Base-by-base conservation (phyloP, 2,797 vertebrate species). In the Cossypha polioptera region DNA sequence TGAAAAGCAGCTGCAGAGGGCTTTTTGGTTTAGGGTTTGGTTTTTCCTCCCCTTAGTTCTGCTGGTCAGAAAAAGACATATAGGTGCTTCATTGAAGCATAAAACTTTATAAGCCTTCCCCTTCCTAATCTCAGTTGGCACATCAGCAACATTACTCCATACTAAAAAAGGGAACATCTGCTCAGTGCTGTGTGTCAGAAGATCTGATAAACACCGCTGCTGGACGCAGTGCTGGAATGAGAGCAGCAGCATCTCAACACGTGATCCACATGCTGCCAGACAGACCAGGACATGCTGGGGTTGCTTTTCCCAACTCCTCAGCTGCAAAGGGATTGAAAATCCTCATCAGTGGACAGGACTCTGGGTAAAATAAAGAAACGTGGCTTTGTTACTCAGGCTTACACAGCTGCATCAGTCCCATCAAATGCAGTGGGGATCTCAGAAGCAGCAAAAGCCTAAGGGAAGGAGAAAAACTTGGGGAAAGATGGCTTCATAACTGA, bases 91-190 rank as follows among this genome's bases (percentile, higher is more conserved):
- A 87, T 36, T 73, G 7, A 2, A 79, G 80, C 36, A 47, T 2
- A 18, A 88, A 88, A 59, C 29, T 69, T 66, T 11, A 16, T 16
- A 73, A 90, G 40, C 24, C 18, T 40, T 61, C 33, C 33, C 51
- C 38, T 73, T 71, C 48, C 55, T 85, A 78, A 82, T 55, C 59
- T 59, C 67, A 71, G 77, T 59, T 43, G 76, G 80, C 55, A 82
- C 2, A 0, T 87, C 81, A 86, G 61, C 75, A 88, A 45, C 71
- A 88, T 59, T 59, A 45, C 48, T 95, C 88, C 35, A 92, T 95
- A 92, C 90, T 96, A 96, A 96, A 96, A 96, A 96, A 95, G 90
- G 94, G 88, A 86, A 90, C 67, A 84, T 95, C 61, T 91, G 90
- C 93, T 92, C 72, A 53, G 57, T 35, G 83, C 88, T 3, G 24